Evolutionary conservation across 2,113 vertebrate species (phyloP).

Genomic region (Daboia siamensis): DNA sequence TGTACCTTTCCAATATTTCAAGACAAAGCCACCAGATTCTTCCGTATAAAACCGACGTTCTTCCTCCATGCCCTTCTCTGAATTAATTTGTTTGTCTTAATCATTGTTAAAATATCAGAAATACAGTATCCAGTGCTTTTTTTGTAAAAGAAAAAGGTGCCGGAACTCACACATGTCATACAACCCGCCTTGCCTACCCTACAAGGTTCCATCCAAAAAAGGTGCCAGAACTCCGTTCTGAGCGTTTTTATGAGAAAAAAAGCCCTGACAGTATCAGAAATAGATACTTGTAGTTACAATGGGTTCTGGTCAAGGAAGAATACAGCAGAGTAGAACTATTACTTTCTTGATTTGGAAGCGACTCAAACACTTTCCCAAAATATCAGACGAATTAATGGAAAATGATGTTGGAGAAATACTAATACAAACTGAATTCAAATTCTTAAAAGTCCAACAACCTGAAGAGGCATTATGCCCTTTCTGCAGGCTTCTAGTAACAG

Average conservation of each 20-base stretch:
- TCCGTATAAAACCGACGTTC: neutral
- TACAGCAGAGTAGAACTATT: neutral
- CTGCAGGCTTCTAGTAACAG: neutral
- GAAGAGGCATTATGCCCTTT: no score
- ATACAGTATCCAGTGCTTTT: neutral
- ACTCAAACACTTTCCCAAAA: no score
- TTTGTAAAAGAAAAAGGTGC: no score
- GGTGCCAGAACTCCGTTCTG: no score
- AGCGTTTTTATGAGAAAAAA: no score
- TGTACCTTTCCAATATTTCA: neutral
- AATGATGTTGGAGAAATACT: no score
- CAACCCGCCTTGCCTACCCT: no score
- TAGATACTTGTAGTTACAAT: neutral
- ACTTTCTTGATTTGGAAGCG: neutral
- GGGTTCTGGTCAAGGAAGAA: neutral
- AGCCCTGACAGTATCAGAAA: neutral
- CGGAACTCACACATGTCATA: no score
- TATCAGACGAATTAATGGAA: no score
- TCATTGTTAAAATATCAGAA: neutral
- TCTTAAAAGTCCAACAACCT: no score
- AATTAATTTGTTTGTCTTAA: neutral
- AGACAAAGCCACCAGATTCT: neutral
- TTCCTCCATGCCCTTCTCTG: neutral
- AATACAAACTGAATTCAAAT: no score
- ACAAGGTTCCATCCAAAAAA: no score